A percentile compares a stretch with the other conserved stretches of the same genome.
These are phyloP conservation scores for Aplysina aerophoba DNA, from an alignment of 37 sponge, comb jelly and placozoan genomes.

Conservation along the genomic window DNA sequence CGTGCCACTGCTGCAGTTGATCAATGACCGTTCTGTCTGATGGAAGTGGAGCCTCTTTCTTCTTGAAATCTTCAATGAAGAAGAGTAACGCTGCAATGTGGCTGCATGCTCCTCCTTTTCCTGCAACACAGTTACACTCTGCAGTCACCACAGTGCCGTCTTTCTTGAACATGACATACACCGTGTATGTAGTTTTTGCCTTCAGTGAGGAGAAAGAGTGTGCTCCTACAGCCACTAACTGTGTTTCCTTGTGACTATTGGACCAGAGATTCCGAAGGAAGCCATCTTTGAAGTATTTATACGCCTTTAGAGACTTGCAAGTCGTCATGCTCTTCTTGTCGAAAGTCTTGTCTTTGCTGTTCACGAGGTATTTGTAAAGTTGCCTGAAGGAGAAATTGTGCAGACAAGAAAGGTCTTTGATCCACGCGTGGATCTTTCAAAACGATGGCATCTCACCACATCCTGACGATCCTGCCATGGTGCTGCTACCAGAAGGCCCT, in stretches of 20 bases:
- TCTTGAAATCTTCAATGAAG: neutral
- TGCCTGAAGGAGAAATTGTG: neutral
- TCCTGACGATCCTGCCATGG: no score
- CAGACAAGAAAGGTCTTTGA: neutral
- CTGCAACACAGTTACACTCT: constrained; percentile 15
- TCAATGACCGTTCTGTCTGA: neutral
- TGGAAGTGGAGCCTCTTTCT: neutral
- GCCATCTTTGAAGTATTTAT: constrained; percentile 13
- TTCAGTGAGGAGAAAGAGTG: constrained; percentile 2
- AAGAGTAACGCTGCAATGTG: constrained; percentile 3
- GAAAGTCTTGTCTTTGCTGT: constrained; percentile 12
- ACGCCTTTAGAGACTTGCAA: constrained; percentile 7
- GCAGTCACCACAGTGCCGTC: neutral
- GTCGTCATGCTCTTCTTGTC: constrained; percentile 4
- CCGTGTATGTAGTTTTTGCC: constrained; percentile 11
- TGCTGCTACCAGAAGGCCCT: no score
- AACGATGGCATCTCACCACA: neutral
- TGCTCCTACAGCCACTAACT: neutral
- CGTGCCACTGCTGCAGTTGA: constrained; percentile 23
- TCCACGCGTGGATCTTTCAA: neutral
- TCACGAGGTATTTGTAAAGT: constrained; percentile 8
- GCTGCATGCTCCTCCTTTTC: constrained; percentile 13
- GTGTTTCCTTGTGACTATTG: neutral
- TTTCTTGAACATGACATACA: neutral
- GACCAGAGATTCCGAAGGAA: neutral